Percentiles rank a stretch among this genome's conserved stretches.
These are phyloP conservation scores for Cancer borealis DNA, from an alignment of 2,888 invertebrate genomes.

Conservation along the genomic window DNA sequence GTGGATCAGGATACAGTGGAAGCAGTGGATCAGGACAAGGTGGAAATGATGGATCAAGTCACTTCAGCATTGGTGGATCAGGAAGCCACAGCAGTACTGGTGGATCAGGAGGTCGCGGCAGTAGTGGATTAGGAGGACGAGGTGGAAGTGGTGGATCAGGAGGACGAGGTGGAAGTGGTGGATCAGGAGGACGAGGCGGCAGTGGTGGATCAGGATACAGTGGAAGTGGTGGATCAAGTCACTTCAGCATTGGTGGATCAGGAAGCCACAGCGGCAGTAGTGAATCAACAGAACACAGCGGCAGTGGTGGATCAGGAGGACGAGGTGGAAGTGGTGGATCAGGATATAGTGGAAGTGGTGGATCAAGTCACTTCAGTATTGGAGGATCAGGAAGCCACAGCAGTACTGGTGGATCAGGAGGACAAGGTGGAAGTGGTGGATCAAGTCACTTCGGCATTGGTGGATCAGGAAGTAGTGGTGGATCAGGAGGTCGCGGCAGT, in stretches of 20 bases:
- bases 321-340: constrained; percentile 55
- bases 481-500: no score
- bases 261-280: background rate
- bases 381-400: constrained; percentile 29
- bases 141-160: background rate
- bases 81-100: background rate
- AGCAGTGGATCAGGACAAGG: constrained; percentile 49
- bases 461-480: constrained; percentile 39
- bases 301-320: constrained; percentile 36
- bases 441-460: no score
- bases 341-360: constrained; percentile 33
- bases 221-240: constrained; percentile 54
- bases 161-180: constrained; percentile 58
- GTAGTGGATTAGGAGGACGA: background rate
- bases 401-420: constrained; percentile 44
- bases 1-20: constrained; percentile 44
- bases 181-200: constrained; percentile 13
- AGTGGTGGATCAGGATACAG: constrained; percentile 50
- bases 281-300: constrained; percentile 38
- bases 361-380: background rate
- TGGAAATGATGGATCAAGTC: constrained; percentile 16
- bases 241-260: no score
- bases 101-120: constrained; percentile 4
- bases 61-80: no score
- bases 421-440: no score